Base-by-base conservation (phyloP, 2,888 invertebrate species). In the Tenthredo amoena region DNA sequence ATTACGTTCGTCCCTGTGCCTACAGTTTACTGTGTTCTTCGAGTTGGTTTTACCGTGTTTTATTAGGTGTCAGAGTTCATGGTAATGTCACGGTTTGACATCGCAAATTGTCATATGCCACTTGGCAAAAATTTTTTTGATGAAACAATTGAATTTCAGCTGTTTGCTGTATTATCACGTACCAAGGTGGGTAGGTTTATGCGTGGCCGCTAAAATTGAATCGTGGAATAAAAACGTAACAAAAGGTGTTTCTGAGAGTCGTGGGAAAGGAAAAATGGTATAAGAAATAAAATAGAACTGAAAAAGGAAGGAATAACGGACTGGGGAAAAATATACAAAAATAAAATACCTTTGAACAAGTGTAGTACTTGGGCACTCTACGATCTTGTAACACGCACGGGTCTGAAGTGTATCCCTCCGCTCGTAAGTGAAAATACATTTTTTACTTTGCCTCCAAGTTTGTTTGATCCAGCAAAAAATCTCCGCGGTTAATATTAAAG, bases 341-440 rank as follows among this genome's bases (percentile, higher is more conserved):
- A 62, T 81, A 58, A 81, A 81, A 81, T 65, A 81, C 81, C 81
- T 21, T 26, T 65, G 81, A 47, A 81, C 77, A 55, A 77, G 77
- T 77, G 77, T 55, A 77, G 77, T 55, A 77, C 77, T 77, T 55
- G 34, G 34, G 77, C 77, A 55, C 31, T 55, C 50, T 31, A 77
- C 77, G 77, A 77, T 77, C 77, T 34, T 50, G 50, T 34, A 55
- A 77, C 77, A 77, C 77, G 77, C 77, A 50, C 77, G 9, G 31
- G 34, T 55, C 77, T 55, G 34, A 34, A 77, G 55, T 18, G 55
- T 55, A 34, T 47, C 47, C 43, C 76, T 76, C 76, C 15, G 12
- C 47, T 26, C 76, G 31, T 47, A 21, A 76, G 47, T 26, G 68
- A 68, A 34, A 26, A 50, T 55, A 77, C 18, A 77, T 77, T 77